phyloP scores from a whole-genome alignment of 2,113 vertebrate genomes.

The Calypte anna region DNA sequence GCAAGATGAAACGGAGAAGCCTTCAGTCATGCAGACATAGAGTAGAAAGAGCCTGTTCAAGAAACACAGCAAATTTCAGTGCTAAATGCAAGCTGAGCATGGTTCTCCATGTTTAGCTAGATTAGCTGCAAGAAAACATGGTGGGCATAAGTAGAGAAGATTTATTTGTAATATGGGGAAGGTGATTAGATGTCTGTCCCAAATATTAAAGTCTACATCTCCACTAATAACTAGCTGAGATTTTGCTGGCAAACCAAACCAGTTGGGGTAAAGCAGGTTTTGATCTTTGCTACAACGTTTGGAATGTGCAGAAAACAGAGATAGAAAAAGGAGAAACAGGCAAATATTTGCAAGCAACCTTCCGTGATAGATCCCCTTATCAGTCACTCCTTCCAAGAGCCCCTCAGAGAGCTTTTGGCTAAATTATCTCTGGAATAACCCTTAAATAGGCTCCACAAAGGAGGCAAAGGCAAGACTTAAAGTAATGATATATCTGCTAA shows the following conservation, averaged over 20 bases:
- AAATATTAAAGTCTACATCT: neutral
- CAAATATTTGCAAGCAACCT: neutral
- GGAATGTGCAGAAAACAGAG: neutral
- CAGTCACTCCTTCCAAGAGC: neutral
- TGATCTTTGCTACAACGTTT: neutral
- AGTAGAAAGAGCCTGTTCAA: neutral
- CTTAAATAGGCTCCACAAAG: neutral
- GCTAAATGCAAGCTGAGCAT: neutral
- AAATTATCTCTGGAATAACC: neutral
- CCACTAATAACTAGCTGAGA: neutral
- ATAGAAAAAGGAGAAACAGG: neutral
- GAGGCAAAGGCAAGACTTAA: neutral
- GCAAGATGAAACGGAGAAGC: neutral
- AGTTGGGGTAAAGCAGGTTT: constrained; percentile 21
- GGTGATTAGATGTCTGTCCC: neutral
- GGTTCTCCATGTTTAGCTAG: neutral
- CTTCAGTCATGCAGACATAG: neutral
- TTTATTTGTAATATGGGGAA: neutral
- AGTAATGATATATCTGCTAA: neutral
- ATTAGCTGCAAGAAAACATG: neutral
- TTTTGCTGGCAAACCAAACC: constrained; percentile 26
- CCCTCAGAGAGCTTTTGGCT: neutral
- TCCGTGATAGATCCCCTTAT: neutral
- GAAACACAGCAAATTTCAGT: neutral
- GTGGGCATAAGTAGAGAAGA: neutral